Base-by-base conservation (phyloP, 2,888 invertebrate species). In the Oxycera nigricornis region DNA sequence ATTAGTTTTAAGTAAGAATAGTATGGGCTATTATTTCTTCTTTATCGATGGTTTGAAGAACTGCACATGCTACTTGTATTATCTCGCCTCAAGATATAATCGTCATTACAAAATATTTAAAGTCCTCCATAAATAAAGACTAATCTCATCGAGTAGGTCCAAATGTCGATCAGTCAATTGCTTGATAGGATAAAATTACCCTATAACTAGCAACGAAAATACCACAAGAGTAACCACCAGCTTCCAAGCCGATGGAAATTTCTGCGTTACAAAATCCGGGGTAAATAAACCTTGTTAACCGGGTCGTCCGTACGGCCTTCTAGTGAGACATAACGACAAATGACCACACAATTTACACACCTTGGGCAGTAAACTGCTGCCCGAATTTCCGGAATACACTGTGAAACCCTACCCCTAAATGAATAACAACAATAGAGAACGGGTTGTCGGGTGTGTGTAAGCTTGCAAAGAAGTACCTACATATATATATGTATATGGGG, bases 251-350 rank as follows among this genome's bases (percentile, higher is more conserved):
- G 7, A 24, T 20, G 35, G 9, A 20, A 62, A 17, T 24, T 62
- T 35, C 17, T 62, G 35, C 61, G 65, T 65, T 26, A 65, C 39
- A 9, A 28, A 20, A 65, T 70, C 52, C 70, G 52, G 70, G 70
- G 55, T 70, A 70, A 70, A 70, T 52, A 70, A 70, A 70, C 70
- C 55, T 28, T 14, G 55, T 70, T 70, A 70, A 70, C 70, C 28
- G 31, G 70, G 70, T 70, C 70, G 70, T 70, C 35, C 65, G 35
- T 26, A 30, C 24, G 39, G 22, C 26, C 30, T 39, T 41, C 2
- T 14, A n/a, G 65, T 41, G 41, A 24, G 39, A 39, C 39, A 7
- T 62, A 39, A 41, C 65, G 65, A 65, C 39, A 65, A 65, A 65
- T 41, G 65, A 39, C 39, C 65, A 39, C 65, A 65, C 39, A 65